phyloP scores from a whole-genome alignment of 2,888 invertebrate genomes.

The Pristionchus exspectatus region DNA sequence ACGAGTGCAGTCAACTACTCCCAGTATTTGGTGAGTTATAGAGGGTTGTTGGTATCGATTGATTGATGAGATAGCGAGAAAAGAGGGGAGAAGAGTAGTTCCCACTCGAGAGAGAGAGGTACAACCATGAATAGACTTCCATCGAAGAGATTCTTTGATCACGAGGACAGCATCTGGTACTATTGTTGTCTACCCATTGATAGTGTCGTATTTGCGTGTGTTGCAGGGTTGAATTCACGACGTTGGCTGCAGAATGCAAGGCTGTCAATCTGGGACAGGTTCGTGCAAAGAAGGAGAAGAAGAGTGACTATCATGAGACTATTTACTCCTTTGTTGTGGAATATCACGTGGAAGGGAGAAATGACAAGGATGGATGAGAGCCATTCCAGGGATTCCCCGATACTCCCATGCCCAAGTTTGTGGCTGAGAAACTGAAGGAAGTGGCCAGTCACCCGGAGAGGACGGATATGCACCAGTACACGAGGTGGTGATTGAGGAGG shows the following conservation, averaged over 20 bases:
- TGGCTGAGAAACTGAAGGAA: constrained; percentile 72
- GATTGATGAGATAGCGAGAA: constrained; percentile 3
- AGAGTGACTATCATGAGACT: not conserved
- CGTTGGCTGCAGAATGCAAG: constrained; percentile 74
- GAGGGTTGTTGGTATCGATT: not conserved
- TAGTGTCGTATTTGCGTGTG: not conserved
- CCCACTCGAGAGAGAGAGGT: not conserved
- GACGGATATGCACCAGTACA: constrained; percentile 73
- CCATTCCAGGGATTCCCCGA: constrained; percentile 77
- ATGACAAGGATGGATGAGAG: not conserved
- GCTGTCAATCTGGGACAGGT: constrained; percentile 78
- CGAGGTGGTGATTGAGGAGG: not conserved
- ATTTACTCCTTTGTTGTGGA: not conserved
- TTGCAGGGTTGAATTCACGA: constrained; percentile 78
- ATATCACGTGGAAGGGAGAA: not conserved
- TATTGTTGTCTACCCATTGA: not conserved
- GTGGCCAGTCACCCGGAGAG: constrained; percentile 70
- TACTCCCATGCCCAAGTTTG: constrained; percentile 74
- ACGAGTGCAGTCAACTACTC: constrained; percentile 17
- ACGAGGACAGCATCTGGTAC: constrained; percentile 21
- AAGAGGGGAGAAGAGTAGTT: not conserved
- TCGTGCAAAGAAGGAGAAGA: not conserved
- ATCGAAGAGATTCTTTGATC: not conserved
- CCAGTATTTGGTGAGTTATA: constrained; percentile 45
- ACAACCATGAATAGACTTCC: constrained; percentile 22